These are phyloP conservation scores for Anabacerthia variegaticeps DNA, from an alignment of 2,797 vertebrate genomes.

Conservation along the genomic window DNA sequence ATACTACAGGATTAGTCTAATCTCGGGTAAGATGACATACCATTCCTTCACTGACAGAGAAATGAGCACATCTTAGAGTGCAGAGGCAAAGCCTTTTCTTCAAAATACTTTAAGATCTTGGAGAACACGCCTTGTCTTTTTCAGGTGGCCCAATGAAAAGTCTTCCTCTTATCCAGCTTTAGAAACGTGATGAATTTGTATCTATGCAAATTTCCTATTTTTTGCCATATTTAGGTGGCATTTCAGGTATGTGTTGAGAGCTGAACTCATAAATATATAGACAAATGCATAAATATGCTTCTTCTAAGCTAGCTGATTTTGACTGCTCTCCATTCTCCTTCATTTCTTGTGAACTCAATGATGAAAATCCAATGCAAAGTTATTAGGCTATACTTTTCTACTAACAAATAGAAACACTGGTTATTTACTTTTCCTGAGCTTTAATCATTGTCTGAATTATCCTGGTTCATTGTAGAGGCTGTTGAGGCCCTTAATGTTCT, in stretches of 20 bases:
- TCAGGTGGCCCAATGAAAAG: neutral
- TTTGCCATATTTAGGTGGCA: accelerated
- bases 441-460: neutral
- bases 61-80: neutral
- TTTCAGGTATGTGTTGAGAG: neutral
- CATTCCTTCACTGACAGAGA: neutral
- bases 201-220: neutral
- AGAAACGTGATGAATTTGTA: neutral
- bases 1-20: neutral
- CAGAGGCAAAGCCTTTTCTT: neutral
- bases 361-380: neutral
- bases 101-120: neutral
- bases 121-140: neutral
- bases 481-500: neutral
- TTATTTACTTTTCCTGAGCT: neutral
- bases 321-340: neutral
- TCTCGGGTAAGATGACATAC: neutral
- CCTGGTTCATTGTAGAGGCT: neutral
- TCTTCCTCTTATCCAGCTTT: neutral
- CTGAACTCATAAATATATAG: neutral
- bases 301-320: neutral
- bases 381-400: neutral
- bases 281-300: neutral
- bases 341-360: neutral
- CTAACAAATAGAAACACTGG: neutral